phyloP scores from a whole-genome alignment of 2,113 vertebrate genomes.

The Stomatorhinus ivindoensis region DNA sequence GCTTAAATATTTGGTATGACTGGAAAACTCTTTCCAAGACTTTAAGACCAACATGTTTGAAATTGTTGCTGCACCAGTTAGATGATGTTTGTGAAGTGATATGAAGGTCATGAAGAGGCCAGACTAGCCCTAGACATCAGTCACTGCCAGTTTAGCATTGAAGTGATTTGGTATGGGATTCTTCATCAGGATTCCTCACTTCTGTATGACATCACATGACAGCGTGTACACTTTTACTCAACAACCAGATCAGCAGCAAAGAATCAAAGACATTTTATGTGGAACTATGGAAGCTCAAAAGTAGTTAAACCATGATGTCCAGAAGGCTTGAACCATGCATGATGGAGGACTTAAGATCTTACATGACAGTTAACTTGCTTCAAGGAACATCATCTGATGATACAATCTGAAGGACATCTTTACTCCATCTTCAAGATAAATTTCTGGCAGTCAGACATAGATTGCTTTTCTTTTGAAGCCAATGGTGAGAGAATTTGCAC shows the following conservation, averaged over 20 bases:
- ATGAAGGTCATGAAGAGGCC: not conserved
- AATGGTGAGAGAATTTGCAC: not conserved
- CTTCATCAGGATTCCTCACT: not conserved
- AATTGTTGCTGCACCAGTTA: not conserved
- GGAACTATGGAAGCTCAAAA: not conserved
- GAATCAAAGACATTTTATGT: not conserved
- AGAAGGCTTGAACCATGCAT: not conserved
- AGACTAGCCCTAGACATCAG: not conserved
- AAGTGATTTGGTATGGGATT: not conserved
- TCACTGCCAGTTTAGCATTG: not conserved
- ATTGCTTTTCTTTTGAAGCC: not conserved
- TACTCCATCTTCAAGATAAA: not conserved
- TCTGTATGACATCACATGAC: not conserved
- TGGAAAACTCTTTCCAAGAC: not conserved
- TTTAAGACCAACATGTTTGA: not conserved
- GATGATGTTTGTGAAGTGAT: not conserved
- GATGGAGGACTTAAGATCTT: not conserved
- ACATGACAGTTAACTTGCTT: not conserved
- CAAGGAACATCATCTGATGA: not conserved
- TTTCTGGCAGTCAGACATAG: not conserved
- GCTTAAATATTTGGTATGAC: not conserved
- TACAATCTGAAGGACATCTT: not conserved
- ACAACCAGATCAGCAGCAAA: not conserved
- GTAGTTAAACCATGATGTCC: not conserved
- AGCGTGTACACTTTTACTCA: not conserved